phyloP scores from a whole-genome alignment of 2,888 invertebrate species.

The Mactromeris polynyma region DNA sequence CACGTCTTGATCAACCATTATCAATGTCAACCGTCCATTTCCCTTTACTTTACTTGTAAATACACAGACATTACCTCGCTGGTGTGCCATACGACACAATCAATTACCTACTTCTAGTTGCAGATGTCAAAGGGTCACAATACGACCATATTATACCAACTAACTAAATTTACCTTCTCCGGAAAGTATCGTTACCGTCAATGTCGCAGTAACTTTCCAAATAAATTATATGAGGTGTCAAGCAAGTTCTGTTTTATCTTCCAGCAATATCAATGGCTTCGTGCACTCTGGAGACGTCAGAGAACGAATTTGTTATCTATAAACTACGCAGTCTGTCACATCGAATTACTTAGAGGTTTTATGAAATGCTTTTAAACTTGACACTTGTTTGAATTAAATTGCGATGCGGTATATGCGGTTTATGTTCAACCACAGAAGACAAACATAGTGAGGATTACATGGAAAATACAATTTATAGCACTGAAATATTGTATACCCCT shows the following conservation, averaged over 20 bases:
- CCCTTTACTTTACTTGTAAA: too few species aligned
- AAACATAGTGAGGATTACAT: too few species aligned
- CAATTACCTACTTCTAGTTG: not conserved
- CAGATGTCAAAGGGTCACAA: not conserved
- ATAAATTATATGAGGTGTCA: not conserved
- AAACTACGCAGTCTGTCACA: not conserved
- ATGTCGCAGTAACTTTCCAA: not conserved
- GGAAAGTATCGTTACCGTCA: not conserved
- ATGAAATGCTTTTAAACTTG: not conserved
- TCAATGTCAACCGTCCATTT: too few species aligned
- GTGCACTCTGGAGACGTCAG: not conserved
- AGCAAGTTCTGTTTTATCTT: not conserved
- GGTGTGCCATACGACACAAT: not conserved
- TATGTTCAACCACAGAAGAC: too few species aligned
- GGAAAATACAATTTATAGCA: too few species aligned
- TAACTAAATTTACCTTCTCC: not conserved
- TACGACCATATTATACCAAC: not conserved
- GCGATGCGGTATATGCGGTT: too few species aligned
- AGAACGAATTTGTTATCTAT: not conserved
- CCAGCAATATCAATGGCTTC: not conserved
- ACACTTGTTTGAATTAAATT: not conserved
- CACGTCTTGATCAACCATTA: too few species aligned
- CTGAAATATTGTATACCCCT: too few species aligned
- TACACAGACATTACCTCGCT: too few species aligned
- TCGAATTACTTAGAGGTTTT: not conserved